These are phyloP conservation scores for Notechis scutatus DNA, from an alignment of 2,113 vertebrate genomes.

Conservation along the genomic window DNA sequence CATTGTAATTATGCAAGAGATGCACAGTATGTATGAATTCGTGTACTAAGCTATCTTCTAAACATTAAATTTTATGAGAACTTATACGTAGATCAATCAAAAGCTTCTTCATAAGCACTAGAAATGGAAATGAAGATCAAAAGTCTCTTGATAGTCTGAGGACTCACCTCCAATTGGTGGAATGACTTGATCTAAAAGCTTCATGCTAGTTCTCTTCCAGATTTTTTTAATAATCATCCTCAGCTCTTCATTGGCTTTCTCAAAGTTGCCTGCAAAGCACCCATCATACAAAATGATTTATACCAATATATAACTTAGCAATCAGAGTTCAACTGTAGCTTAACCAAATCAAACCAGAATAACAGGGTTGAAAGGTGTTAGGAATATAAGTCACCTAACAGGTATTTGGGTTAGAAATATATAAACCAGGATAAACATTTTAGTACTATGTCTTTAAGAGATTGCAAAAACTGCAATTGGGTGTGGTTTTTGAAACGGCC, in stretches of 20 bases:
- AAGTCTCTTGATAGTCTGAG: background rate
- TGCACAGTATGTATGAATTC: background rate
- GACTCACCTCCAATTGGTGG: conserved; percentile 90
- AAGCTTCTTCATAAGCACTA: background rate
- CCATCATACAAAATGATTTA: accelerated
- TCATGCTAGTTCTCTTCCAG: conserved; percentile 99
- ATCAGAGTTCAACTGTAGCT: background rate
- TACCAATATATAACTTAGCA: background rate
- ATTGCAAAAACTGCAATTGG: too few species aligned
- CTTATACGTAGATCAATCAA: background rate
- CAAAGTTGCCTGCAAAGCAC: conserved; percentile 85
- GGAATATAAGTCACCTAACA: too few species aligned
- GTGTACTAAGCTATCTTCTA: accelerated
- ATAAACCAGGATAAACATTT: too few species aligned
- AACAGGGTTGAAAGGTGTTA: too few species aligned
- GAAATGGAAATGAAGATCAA: background rate
- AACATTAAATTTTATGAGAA: background rate
- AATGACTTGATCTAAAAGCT: conserved; percentile 96
- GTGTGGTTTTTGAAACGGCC: too few species aligned
- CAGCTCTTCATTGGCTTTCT: conserved; percentile 94
- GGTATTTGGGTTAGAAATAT: too few species aligned
- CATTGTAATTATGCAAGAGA: background rate
- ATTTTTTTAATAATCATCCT: conserved; percentile 94
- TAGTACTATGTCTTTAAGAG: too few species aligned
- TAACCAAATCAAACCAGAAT: background rate